Base-by-base conservation (phyloP, 2,888 invertebrate species). In the Ashinkailepas kermadecensis region DNA sequence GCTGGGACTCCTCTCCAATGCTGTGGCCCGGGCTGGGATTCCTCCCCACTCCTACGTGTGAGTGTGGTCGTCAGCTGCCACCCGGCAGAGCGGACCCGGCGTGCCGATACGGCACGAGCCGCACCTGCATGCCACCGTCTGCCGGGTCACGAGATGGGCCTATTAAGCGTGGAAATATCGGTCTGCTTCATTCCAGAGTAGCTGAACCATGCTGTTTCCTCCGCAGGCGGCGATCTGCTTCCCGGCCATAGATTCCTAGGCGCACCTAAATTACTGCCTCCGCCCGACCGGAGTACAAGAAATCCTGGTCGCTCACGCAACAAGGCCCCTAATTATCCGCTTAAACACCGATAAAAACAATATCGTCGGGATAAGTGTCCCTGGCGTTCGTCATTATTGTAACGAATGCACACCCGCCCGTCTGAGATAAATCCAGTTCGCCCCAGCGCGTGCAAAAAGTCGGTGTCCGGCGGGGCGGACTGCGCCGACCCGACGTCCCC, bases 321-420 rank as follows among this genome's bases (percentile, higher is more conserved):
- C 67, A 12, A 23, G 67, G n/a, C 7, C 23, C n/a, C 23, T 67
- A 67, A 67, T 67, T 67, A 67, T 23, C 67, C 25, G n/a, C 25
- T 67, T 21, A 67, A 67, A 15, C 8, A 12, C 21, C 67, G 3
- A 21, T 21, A 21, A 67, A 67, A 67, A 67, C 21, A 11, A 67
- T 21, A 21, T 21, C 13, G 23, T 25, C 12, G 67, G 13, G 25
- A 25, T 21, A 21, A 67, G 23, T 67, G 67, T 67, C 67, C 23
- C 67, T 25, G 67, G 67, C 23, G 67, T 67, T 25, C 25, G 67
- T 67, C 67, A 67, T 67, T 67, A 67, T 25, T 67, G 12, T 67
- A 67, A 67, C 23, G 25, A 23, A 67, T 67, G 67, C 67, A 67
- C 67, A 67, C 67, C 67, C 67, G 12, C 23, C 23, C 39, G 23